Base-by-base conservation (phyloP, 2,797 vertebrate species). In the Galagoides demidoff region DNA sequence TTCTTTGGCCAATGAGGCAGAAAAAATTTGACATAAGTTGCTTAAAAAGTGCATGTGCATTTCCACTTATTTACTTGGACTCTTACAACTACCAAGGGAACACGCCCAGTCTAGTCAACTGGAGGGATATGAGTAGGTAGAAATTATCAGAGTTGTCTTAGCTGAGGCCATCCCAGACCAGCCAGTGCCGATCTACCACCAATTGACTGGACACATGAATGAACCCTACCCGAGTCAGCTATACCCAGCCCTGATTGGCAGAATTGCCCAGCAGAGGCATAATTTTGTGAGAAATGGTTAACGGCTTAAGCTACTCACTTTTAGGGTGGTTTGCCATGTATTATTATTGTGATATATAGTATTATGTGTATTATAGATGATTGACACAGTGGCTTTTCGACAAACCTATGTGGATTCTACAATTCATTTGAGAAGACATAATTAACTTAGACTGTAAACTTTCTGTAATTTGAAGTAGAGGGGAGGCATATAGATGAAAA, bases 371-470 rank as follows among this genome's bases (percentile, higher is more conserved):
- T 52, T 52, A 70, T 17, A 43, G 49, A 17, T 74, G 70, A 77
- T 55, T 8, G 16, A 70, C 70, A 73, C 1, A 68, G 39, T 52
- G 31, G 12, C 27, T 88, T 94, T 93, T 64, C 82, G 74, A n/a
- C 7, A 66, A 76, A 55, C 63, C 4, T 79, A 25, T 89, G 29
- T 68, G 12, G 79, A 76, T 22, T 82, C 11, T 76, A 20, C 1
- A 43, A 66, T 77, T 66, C 17, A 90, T 90, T 90, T 84, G 59
- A 70, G 23, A 74, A 55, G 63, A 22, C 10, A 57, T 52, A 64
- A 66, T 20, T 6, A 31, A 85, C 93, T 96, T 84, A 57, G n/a
- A 39, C 76, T 76, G 86, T 49, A 57, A 96, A 63, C 5, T 78
- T 81, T 89, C 20, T 52, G 19, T 61, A 57, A 71, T 55, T 74